A percentile compares a stretch with the other conserved stretches of the same genome.
Evolutionary conservation across 2,888 invertebrate species (phyloP).

Genomic region (Nomada ruficornis): DNA sequence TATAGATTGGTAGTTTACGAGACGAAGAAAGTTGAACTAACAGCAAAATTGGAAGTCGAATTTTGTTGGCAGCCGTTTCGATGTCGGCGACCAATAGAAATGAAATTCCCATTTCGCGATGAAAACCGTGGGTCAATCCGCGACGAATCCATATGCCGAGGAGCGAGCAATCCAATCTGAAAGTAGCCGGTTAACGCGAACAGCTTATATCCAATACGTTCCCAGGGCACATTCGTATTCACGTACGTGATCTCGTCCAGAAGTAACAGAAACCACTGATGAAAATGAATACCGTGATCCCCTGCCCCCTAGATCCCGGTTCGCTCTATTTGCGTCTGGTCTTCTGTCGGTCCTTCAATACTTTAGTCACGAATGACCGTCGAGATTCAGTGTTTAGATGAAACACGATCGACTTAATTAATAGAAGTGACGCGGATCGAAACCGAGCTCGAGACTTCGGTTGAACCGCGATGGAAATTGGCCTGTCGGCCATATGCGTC

Average conservation of each 20-base stretch:
- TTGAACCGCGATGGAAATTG: conserved; percentile 77
- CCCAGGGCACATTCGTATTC: conserved; percentile 32
- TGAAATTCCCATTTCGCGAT: conserved; percentile 77
- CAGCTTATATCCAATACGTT: conserved; percentile 76
- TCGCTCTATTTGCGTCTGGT: background rate
- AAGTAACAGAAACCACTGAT: conserved; percentile 64
- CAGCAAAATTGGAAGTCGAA: background rate
- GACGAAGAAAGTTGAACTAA: background rate
- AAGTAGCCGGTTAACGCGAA: conserved; percentile 72
- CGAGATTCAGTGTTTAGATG: background rate
- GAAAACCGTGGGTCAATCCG: conserved; percentile 74
- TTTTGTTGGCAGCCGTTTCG: conserved; percentile 51
- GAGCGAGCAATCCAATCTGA: conserved; percentile 75
- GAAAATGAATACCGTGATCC: conserved; percentile 50
- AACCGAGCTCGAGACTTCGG: background rate
- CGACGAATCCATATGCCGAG: conserved; percentile 77
- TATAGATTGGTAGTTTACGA: too few relatives aligned
- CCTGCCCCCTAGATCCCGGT: background rate
- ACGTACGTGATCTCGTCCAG: conserved; percentile 51
- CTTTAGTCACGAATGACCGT: background rate
- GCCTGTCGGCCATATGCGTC: conserved; percentile 82
- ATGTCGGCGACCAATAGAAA: conserved; percentile 55
- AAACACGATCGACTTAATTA: background rate
- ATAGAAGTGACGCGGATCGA: too few relatives aligned
- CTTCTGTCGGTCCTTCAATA: background rate